Evolutionary conservation across 2,113 vertebrate species (phyloP).

Genomic region (Esox niger): DNA sequence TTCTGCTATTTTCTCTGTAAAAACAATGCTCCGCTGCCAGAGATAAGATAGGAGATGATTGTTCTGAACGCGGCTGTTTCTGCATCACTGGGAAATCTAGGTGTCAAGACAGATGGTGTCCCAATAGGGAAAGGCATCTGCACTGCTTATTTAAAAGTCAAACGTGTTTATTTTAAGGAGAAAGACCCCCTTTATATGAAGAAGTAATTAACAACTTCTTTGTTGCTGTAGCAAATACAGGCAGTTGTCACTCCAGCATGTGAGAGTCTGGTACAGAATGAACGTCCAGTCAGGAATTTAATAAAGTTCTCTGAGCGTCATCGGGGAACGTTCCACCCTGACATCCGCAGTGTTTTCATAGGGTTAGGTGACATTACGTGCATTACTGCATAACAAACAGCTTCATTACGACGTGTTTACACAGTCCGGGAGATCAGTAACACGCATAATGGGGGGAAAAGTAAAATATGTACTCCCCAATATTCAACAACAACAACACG

Average conservation of each 20-base stretch:
- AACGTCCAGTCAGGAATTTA: constrained; percentile 32
- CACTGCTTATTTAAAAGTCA: constrained; percentile 61
- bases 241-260: constrained; percentile 13
- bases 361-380: constrained; percentile 59
- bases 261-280: not conserved
- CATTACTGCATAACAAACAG: constrained; percentile 59
- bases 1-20: not conserved
- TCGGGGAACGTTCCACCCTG: not conserved
- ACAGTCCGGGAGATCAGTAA: not conserved
- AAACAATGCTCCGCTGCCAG: not conserved
- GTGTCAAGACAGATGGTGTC: constrained; percentile 6
- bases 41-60: not conserved
- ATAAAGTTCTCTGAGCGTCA: constrained; percentile 28
- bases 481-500: not conserved
- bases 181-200: constrained; percentile 44
- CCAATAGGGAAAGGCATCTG: constrained; percentile 5
- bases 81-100: not conserved
- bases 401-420: constrained; percentile 55
- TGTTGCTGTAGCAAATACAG: constrained; percentile 67
- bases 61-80: not conserved
- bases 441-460: not conserved
- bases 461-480: not conserved
- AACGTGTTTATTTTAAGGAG: constrained; percentile 19
- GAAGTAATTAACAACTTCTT: constrained; percentile 60
- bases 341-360: constrained; percentile 55